Evolutionary conservation across 2,888 invertebrate genomes (phyloP), one percentile per base, ranked within the genome.

Genomic region (Eilema sororculum): DNA sequence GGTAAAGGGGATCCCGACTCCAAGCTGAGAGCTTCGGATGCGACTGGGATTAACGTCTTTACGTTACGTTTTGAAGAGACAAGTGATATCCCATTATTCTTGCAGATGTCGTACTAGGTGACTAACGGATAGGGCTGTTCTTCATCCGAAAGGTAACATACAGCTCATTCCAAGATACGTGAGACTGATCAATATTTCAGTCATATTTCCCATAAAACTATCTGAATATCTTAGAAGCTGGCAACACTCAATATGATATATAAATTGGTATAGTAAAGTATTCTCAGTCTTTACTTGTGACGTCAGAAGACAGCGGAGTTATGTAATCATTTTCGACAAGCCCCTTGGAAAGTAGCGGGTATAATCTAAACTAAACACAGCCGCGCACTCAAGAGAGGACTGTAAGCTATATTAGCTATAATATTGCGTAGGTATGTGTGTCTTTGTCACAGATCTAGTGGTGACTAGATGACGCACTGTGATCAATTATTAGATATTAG

Each of bases 341-440:
- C 13, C 25, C 13, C 13, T 41, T 63, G 41, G 25, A 46, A 25
- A 25, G 46, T 24, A 10, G 63, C 16, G 24, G 41, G 41, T 28
- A 41, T n/a, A n/a, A 20, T n/a, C n/a, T 46, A 30, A 64, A 64
- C 12, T 46, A 64, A 64, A 64, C 64, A 46, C 25, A 28, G 3
- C 58, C 20, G 20, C 24, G 6, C 46, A 25, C 46, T 46, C 20
- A 9, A 46, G 28, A 20, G n/a, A 25, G 28, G 12, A 12, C 20
- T 25, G 25, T 64, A 25, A 46, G 13, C 24, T 24, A 57, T 24
- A 24, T n/a, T 57, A 57, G 52, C 24, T 22, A 24, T 22, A 16
- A 58, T 58, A 52, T 46, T 64, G 28, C 28, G 46, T 28, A 25
- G 25, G 5, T 46, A n/a, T 46, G 46, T 22, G 46, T 41, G 12